A percentile compares a stretch with the other conserved stretches of the same genome.
These are phyloP conservation scores for Aphidius colemani DNA, from an alignment of 2,888 invertebrate genomes.

Conservation along the genomic window DNA sequence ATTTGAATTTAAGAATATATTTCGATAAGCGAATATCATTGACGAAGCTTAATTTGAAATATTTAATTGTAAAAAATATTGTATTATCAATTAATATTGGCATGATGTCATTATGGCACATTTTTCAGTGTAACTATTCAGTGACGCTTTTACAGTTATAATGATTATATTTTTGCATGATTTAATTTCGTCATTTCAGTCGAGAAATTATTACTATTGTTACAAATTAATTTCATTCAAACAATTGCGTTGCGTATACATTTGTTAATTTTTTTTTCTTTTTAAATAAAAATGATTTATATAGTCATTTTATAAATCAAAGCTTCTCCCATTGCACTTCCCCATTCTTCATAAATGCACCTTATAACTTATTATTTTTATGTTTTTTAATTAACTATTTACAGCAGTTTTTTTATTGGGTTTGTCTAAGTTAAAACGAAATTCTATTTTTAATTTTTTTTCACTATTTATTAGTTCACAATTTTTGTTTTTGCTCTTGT, in stretches of 20 bases:
- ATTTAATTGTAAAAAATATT: conserved; percentile 50
- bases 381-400: conserved; percentile 49
- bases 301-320: conserved; percentile 14
- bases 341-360: conserved; percentile 58
- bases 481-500: conserved; percentile 32
- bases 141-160: conserved; percentile 45
- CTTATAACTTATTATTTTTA: conserved; percentile 53
- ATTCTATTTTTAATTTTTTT: neutral
- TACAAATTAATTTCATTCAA: conserved; percentile 33
- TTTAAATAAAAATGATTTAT: conserved; percentile 18
- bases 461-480: conserved; percentile 26
- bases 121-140: conserved; percentile 52
- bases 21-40: conserved; percentile 24
- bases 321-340: conserved; percentile 56
- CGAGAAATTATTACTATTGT: conserved; percentile 37
- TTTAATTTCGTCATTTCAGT: conserved; percentile 46
- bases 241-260: conserved; percentile 35
- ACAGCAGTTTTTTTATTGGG: conserved; percentile 1
- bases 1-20: neutral
- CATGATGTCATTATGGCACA: conserved; percentile 60
- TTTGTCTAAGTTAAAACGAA: no score
- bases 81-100: conserved; percentile 56
- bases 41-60: conserved; percentile 47
- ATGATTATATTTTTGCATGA: conserved; percentile 35
- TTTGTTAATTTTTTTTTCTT: conserved; percentile 29